A percentile compares a stretch with the other conserved stretches of the same genome.
Conservation (phyloP, 2,797 vertebrate species). For the Sitta carolinensis region DNA sequence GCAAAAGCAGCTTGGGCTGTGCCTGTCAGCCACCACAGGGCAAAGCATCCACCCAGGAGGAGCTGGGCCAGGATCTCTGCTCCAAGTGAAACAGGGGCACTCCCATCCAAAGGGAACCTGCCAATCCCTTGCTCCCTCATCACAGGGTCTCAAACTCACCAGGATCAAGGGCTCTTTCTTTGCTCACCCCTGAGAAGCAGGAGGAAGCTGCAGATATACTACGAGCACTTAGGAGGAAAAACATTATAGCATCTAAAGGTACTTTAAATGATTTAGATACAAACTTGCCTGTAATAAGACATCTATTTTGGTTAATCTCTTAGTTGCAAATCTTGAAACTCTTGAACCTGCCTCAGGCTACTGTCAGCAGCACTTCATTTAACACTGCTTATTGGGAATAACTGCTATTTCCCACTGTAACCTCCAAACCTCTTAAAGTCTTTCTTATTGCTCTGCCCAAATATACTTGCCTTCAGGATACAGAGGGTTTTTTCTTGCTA, state of each 20-base stretch:
- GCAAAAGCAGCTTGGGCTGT: background rate
- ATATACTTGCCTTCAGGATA: constrained; percentile 67
- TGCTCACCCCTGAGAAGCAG: background rate
- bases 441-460: constrained; percentile 65
- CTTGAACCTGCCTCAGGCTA: constrained; percentile 71
- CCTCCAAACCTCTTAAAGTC: constrained; percentile 48
- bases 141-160: background rate
- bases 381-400: constrained; percentile 70
- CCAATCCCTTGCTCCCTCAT: background rate
- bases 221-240: constrained; percentile 25
- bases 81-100: rapidly evolving
- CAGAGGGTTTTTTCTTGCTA: background rate
- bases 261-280: constrained; percentile 72
- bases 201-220: constrained; percentile 8
- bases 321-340: constrained; percentile 71
- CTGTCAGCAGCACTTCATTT: constrained; percentile 73
- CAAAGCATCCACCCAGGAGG: background rate
- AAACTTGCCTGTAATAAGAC: constrained; percentile 70
- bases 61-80: background rate
- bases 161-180: background rate
- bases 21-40: background rate
- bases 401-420: constrained; percentile 57
- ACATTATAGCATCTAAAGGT: constrained; percentile 57
- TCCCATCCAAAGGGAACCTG: background rate
- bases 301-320: constrained; percentile 74